phyloP scores from a whole-genome alignment of 2,888 invertebrate species.

The Drosophila peninsularis region DNA sequence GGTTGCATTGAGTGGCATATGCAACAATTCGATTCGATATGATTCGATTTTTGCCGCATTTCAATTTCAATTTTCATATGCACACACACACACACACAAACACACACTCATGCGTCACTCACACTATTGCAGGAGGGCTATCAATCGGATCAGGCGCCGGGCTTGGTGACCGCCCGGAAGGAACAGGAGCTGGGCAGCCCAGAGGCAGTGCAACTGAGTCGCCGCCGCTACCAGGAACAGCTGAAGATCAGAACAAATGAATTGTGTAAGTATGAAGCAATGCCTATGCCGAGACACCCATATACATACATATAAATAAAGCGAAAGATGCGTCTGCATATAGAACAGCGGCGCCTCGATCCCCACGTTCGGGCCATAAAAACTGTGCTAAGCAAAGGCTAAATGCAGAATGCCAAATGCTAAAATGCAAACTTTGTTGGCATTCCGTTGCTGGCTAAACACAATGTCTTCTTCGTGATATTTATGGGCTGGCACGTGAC shows the following conservation, averaged over 20 bases:
- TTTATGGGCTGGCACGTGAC: slow-evolving; percentile 65
- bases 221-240: slow-evolving; percentile 29
- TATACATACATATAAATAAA: slow-evolving; percentile 1
- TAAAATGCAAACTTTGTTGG: slow-evolving; percentile 55
- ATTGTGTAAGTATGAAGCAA: slow-evolving; percentile 47
- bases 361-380: slow-evolving; percentile 75
- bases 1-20: slow-evolving; percentile 20
- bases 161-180: slow-evolving; percentile 78
- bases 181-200: slow-evolving; percentile 73
- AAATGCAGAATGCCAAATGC: slow-evolving; percentile 45
- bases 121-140: slow-evolving; percentile 69
- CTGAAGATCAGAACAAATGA: slow-evolving; percentile 27
- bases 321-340: slow-evolving; percentile 27
- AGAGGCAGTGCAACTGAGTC: slow-evolving; percentile 65
- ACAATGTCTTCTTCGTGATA: slow-evolving; percentile 37
- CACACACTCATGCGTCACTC: slow-evolving; percentile 15
- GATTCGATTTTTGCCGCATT: slow-evolving; percentile 24
- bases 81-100: slow-evolving; percentile 1
- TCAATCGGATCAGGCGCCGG: slow-evolving; percentile 74
- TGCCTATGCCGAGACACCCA: neutral
- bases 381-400: slow-evolving; percentile 59
- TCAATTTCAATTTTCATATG: slow-evolving; percentile 44
- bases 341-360: slow-evolving; percentile 48
- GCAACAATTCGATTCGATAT: slow-evolving; percentile 27
- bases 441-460: slow-evolving; percentile 30